Evolutionary conservation across 2,888 invertebrate genomes (phyloP).

Genomic region (Chrysolina americana): DNA sequence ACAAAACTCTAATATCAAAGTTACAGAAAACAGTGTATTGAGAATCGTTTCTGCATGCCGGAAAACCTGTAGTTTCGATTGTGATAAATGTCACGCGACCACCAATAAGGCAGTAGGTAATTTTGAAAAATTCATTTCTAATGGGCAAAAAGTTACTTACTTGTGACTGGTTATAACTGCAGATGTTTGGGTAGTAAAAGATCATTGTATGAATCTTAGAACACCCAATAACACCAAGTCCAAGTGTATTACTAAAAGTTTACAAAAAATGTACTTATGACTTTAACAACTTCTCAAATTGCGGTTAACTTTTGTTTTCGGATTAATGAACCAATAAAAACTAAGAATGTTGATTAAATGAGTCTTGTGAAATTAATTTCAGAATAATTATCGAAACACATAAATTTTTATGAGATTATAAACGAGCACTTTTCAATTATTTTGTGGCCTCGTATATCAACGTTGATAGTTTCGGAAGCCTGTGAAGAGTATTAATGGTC

Average conservation of each 20-base stretch:
- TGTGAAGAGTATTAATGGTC: background rate
- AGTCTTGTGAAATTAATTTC: constrained; percentile 23
- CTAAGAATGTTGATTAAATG: constrained; percentile 18
- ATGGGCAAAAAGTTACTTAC: too few species aligned
- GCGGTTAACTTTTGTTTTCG: constrained; percentile 23
- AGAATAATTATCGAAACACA: constrained; percentile 16
- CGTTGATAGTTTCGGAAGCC: constrained; percentile 11
- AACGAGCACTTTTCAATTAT: constrained; percentile 15
- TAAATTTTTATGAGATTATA: constrained; percentile 20
- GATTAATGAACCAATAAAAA: constrained; percentile 21
- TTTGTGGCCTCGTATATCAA: constrained; percentile 19
- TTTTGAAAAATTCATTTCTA: too few species aligned
- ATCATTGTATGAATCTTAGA: background rate
- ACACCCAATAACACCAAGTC: background rate
- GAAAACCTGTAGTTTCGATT: too few species aligned
- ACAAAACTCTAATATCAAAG: too few species aligned
- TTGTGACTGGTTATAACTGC: too few species aligned
- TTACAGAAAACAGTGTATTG: too few species aligned
- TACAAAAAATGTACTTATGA: constrained; percentile 3
- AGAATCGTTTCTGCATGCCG: too few species aligned
- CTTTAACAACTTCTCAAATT: constrained; percentile 14
- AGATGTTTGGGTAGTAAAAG: background rate
- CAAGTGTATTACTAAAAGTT: background rate
- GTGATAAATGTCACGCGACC: too few species aligned
- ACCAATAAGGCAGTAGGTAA: too few species aligned